Percentiles rank a stretch among this genome's conserved stretches.
These are phyloP conservation scores for Hylaeus anthracinus DNA, from an alignment of 1,140 invertebrate genomes.

Conservation along the genomic window DNA sequence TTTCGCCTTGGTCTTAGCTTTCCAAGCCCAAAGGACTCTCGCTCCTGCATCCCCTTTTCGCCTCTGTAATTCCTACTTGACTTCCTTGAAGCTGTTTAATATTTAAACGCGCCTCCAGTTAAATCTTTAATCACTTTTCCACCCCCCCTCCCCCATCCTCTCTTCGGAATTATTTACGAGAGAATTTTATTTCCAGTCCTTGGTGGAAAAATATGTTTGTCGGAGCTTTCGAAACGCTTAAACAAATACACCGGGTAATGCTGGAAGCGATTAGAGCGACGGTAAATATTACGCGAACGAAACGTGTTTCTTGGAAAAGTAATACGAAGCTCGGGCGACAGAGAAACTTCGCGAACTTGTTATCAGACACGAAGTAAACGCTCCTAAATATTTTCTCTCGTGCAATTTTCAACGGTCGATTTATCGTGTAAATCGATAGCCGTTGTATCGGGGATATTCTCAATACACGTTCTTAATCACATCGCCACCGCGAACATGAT, in stretches of 20 bases:
- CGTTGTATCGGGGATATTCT: too few species aligned
- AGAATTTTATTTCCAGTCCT: neutral
- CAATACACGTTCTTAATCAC: neutral
- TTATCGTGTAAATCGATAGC: neutral
- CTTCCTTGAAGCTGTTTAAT: neutral
- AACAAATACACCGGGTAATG: neutral
- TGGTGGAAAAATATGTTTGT: neutral
- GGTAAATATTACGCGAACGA: neutral
- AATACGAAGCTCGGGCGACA: too few species aligned
- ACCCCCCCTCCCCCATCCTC: too few species aligned
- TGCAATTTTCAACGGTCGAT: neutral
- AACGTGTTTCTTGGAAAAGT: neutral
- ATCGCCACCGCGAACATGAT: neutral
- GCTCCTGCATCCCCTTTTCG: neutral
- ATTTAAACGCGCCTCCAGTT: neutral
- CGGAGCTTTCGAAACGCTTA: neutral
- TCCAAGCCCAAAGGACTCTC: too few species aligned
- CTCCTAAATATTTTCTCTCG: slow-evolving; percentile 2
- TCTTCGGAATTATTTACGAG: neutral
- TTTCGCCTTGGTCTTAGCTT: too few species aligned
- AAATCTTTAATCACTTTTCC: neutral
- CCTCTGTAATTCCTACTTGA: neutral
- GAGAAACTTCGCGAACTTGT: neutral
- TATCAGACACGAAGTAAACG: neutral
- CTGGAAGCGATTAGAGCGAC: neutral